Evolutionary conservation across 2,888 invertebrate species (phyloP).

Genomic region (Drosophila macrospina): DNA sequence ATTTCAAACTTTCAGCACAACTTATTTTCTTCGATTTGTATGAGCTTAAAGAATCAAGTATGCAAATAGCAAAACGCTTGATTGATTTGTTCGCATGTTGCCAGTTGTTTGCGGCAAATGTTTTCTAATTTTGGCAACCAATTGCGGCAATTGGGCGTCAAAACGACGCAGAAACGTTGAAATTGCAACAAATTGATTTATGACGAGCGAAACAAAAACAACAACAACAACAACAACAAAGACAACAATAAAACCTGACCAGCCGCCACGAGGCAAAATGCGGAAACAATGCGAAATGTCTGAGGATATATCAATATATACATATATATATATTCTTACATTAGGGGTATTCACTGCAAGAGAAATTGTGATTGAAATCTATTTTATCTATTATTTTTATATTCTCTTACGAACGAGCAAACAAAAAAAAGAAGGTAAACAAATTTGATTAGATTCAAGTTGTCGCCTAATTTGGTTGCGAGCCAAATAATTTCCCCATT

Average conservation of each 20-base stretch:
- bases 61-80: slow-evolving; percentile 39
- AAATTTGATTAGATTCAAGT: slow-evolving; percentile 53
- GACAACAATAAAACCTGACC: slow-evolving; percentile 22
- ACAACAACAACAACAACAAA: neutral
- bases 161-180: slow-evolving; percentile 46
- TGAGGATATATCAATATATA: slow-evolving; percentile 18
- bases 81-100: slow-evolving; percentile 65
- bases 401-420: slow-evolving; percentile 1
- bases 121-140: slow-evolving; percentile 59
- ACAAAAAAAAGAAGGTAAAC: slow-evolving; percentile 46
- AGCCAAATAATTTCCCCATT: slow-evolving; percentile 62
- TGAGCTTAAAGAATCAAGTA: slow-evolving; percentile 17
- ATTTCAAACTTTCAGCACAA: slow-evolving; percentile 11
- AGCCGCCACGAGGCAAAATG: slow-evolving; percentile 49
- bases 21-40: neutral
- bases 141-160: slow-evolving; percentile 68
- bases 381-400: slow-evolving; percentile 18
- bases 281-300: slow-evolving; percentile 54
- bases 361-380: slow-evolving; percentile 18
- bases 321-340: slow-evolving; percentile 8
- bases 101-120: slow-evolving; percentile 49
- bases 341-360: slow-evolving; percentile 19
- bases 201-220: slow-evolving; percentile 48
- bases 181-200: slow-evolving; percentile 78
- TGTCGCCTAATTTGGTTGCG: slow-evolving; percentile 57